Evolutionary conservation across 2,113 vertebrate species (phyloP).

Genomic region (Tetrax tetrax): DNA sequence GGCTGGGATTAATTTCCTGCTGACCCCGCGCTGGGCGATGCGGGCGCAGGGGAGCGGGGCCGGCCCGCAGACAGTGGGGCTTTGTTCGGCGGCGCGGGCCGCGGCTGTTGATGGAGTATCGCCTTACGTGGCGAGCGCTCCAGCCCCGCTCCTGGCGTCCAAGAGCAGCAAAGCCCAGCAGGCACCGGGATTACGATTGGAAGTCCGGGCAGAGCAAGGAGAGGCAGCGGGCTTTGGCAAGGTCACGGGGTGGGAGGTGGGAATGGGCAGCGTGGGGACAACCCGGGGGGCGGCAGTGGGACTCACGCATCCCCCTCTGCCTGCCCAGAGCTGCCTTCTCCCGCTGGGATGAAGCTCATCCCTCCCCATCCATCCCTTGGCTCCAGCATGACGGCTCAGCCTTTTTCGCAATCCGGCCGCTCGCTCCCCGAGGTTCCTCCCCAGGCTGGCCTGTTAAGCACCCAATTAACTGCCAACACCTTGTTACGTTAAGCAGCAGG

Average conservation of each 20-base stretch:
- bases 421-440: background rate
- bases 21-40: background rate
- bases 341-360: background rate
- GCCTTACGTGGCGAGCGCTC: slow-evolving; percentile 29
- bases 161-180: slow-evolving; percentile 59
- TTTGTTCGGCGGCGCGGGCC: slow-evolving; percentile 44
- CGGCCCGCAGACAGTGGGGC: slow-evolving; percentile 19
- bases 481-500: background rate
- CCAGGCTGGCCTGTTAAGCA: background rate
- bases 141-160: slow-evolving; percentile 9
- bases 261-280: background rate
- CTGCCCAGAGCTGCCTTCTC: background rate
- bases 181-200: slow-evolving; percentile 1
- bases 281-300: background rate
- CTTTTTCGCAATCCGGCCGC: rapidly evolving
- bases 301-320: background rate
- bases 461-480: background rate
- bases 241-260: background rate
- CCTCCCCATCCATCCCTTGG: background rate
- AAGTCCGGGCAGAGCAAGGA: background rate
- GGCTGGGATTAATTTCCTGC: slow-evolving; percentile 40
- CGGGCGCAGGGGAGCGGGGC: background rate
- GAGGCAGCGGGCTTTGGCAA: background rate
- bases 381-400: background rate
- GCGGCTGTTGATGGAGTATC: slow-evolving; percentile 20